Conservation (phyloP, 1,140 invertebrate genomes). For the Lamellibrachia luymesi region DNA sequence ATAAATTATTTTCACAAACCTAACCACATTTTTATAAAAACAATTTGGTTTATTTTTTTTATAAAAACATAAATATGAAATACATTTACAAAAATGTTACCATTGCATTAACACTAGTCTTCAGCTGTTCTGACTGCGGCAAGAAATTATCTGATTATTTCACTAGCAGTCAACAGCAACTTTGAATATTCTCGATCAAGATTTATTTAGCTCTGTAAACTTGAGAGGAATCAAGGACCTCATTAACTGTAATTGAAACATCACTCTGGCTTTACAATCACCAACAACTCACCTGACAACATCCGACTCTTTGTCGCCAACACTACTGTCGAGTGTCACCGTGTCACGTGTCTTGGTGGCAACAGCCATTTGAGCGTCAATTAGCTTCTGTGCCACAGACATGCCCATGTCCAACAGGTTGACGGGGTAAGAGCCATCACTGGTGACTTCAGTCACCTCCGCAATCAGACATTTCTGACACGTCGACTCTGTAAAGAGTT, state of each 20-base stretch:
- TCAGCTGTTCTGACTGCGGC: too few relatives aligned
- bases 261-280: not conserved
- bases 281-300: not conserved
- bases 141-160: too few relatives aligned
- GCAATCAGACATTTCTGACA: conserved; percentile 29
- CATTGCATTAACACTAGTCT: not conserved
- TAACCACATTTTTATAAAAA: not conserved
- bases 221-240: too few relatives aligned
- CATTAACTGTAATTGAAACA: too few relatives aligned
- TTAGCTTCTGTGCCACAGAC: not conserved
- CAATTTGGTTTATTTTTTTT: not conserved
- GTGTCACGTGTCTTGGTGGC: not conserved
- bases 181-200: too few relatives aligned
- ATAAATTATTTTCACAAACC: not conserved
- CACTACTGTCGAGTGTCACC: not conserved
- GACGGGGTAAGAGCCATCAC: not conserved
- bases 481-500: conserved; percentile 27
- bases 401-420: not conserved
- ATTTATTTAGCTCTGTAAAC: too few relatives aligned
- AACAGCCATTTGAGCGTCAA: not conserved
- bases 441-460: not conserved
- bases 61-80: not conserved
- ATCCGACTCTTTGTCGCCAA: not conserved
- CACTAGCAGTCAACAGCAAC: too few relatives aligned
- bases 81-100: not conserved